Percentiles rank a stretch among this genome's conserved stretches.
Evolutionary conservation across 2,888 invertebrate species (phyloP).

Genomic region (Aleiodes leptofemur): DNA sequence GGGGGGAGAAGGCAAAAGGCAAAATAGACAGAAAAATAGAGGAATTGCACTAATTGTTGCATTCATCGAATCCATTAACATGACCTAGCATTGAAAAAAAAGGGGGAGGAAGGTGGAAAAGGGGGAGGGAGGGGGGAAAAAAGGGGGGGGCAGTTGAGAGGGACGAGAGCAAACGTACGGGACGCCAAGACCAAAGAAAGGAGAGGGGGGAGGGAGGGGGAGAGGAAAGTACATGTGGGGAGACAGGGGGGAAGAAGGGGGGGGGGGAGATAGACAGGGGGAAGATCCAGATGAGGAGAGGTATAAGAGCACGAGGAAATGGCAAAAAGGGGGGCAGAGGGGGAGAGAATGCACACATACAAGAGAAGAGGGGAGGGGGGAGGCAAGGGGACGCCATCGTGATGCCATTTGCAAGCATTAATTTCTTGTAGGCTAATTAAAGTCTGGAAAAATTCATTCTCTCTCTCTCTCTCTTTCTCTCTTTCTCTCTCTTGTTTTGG

Average conservation of each 20-base stretch:
- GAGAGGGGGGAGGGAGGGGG: constrained; percentile 46
- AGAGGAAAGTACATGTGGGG: constrained; percentile 32
- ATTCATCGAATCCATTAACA: not conserved
- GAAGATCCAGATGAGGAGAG: constrained; percentile 68
- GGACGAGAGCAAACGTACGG: constrained; percentile 47
- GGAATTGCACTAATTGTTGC: not conserved
- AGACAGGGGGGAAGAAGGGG: constrained; percentile 57
- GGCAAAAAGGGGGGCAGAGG: not conserved
- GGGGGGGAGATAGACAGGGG: constrained; percentile 54
- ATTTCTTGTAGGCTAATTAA: constrained; percentile 65
- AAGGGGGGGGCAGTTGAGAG: constrained; percentile 37
- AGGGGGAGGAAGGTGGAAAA: constrained; percentile 34
- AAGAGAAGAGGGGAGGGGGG: constrained; percentile 55
- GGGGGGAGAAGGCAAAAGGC: constrained; percentile 41
- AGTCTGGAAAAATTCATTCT: constrained; percentile 37
- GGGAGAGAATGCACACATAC: too few relatives aligned
- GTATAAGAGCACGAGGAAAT: constrained; percentile 51
- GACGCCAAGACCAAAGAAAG: constrained; percentile 45
- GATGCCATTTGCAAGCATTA: constrained; percentile 70
- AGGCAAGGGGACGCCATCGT: constrained; percentile 66
- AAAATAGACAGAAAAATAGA: constrained; percentile 6
- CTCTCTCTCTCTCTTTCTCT: too few relatives aligned
- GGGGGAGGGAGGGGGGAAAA: constrained; percentile 44
- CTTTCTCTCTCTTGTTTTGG: too few relatives aligned
- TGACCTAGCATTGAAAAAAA: not conserved